Percentiles rank a stretch among this genome's conserved stretches.
phyloP scores from a whole-genome alignment of 1,140 invertebrate genomes.

The Nephila pilipes region DNA sequence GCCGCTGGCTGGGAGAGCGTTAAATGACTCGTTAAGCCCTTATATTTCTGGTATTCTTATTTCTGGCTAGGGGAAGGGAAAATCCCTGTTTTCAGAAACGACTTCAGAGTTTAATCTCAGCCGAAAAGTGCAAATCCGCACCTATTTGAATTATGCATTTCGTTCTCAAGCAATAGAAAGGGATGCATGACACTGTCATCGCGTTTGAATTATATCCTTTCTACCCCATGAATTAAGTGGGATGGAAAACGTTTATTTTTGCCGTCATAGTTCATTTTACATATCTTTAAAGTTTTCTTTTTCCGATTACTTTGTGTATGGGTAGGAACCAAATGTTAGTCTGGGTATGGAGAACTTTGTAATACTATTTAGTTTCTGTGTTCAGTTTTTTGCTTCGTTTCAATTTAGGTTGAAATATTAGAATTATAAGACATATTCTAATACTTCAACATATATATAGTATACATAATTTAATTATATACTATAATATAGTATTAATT shows the following conservation, averaged over 20 bases:
- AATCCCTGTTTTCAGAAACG: constrained; percentile 4
- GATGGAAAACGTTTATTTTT: background rate
- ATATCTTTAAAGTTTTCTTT: background rate
- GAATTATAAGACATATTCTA: too few species aligned
- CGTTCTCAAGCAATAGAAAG: background rate
- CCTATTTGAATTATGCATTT: constrained; percentile 58
- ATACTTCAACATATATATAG: too few species aligned
- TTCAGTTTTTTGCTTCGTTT: too few species aligned
- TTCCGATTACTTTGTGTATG: background rate
- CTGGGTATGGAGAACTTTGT: too few species aligned
- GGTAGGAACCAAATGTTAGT: too few species aligned
- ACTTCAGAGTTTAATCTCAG: constrained; percentile 53
- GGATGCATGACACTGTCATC: constrained; percentile 14
- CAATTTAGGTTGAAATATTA: too few species aligned
- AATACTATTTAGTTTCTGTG: too few species aligned
- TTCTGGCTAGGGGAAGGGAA: background rate
- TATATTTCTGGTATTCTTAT: too few species aligned
- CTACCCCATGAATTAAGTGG: background rate
- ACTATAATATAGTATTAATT: too few species aligned
- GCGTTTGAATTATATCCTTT: background rate
- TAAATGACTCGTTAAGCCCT: constrained; percentile 40
- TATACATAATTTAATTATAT: too few species aligned
- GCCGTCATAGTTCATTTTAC: background rate
- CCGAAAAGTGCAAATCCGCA: constrained; percentile 50
- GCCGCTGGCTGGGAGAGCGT: background rate